Conservation (phyloP, 1,140 invertebrate species). For the Lepidotrigona ventralis region DNA sequence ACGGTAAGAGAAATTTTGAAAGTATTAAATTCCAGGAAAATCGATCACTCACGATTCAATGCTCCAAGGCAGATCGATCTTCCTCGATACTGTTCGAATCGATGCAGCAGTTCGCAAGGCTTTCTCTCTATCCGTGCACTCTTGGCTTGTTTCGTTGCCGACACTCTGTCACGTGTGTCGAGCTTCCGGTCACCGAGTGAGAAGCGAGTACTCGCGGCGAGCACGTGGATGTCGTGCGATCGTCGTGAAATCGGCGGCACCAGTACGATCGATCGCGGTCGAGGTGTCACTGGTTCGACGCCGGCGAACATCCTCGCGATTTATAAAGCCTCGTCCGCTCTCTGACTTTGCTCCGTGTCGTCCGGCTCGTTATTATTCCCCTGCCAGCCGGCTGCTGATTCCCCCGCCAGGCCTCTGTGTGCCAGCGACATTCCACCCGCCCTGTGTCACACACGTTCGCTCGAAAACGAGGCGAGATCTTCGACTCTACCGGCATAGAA, state of each 20-base stretch:
- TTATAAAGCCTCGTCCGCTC: conserved; percentile 74
- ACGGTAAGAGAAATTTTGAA: too few species aligned
- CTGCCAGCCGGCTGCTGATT: conserved; percentile 55
- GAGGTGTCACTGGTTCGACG: conserved; percentile 73
- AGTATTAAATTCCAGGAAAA: background rate
- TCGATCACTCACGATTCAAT: conserved; percentile 9
- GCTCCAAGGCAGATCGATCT: background rate
- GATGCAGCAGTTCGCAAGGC: background rate
- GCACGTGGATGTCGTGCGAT: conserved; percentile 11
- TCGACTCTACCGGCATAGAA: background rate
- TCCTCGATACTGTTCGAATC: too few species aligned
- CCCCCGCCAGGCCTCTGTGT: conserved; percentile 45
- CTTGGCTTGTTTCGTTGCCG: background rate
- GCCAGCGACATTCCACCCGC: conserved; percentile 38
- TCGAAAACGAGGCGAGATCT: conserved; percentile 1
- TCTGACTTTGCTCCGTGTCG: conserved; percentile 60
- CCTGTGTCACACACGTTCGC: conserved; percentile 6
- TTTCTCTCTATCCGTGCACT: background rate
- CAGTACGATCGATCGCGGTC: conserved; percentile 54
- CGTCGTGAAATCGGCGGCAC: background rate
- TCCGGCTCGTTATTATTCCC: conserved; percentile 64
- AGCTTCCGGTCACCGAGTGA: background rate
- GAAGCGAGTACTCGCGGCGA: background rate
- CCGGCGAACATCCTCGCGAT: conserved; percentile 75
- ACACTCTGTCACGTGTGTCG: background rate